These are phyloP conservation scores for Drosophila triauraria DNA, from an alignment of 1,140 invertebrate genomes.

Conservation along the genomic window DNA sequence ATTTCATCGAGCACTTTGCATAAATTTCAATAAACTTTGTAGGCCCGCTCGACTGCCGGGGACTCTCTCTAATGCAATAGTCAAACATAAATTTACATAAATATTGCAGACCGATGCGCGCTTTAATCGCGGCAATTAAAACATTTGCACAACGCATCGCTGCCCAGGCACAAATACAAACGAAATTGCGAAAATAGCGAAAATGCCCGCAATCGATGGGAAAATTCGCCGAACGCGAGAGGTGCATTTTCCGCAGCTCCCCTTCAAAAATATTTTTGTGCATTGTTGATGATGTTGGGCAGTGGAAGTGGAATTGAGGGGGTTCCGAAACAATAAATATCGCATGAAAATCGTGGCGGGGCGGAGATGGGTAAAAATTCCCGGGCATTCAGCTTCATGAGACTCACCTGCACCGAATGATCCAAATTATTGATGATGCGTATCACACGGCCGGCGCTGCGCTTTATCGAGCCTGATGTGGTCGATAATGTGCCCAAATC, in stretches of 20 bases:
- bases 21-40: constrained; percentile 46
- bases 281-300: constrained; percentile 44
- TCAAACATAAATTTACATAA: constrained; percentile 60
- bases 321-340: constrained; percentile 59
- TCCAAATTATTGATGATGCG: constrained; percentile 96
- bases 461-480: constrained; percentile 89
- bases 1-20: constrained; percentile 47
- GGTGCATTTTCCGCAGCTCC: constrained; percentile 29
- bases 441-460: constrained; percentile 93
- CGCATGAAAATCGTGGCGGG: constrained; percentile 8
- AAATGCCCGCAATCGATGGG: constrained; percentile 41
- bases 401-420: constrained; percentile 93
- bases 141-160: constrained; percentile 52
- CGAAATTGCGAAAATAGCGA: constrained; percentile 45
- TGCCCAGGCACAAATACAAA: constrained; percentile 44
- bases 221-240: constrained; percentile 18
- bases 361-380: constrained; percentile 4
- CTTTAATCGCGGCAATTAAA: constrained; percentile 69
- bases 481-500: constrained; percentile 88
- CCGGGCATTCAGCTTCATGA: constrained; percentile 3
- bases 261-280: constrained; percentile 50
- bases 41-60: not conserved
- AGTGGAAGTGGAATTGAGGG: no score
- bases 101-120: constrained; percentile 40
- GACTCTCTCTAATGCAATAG: constrained; percentile 48